Base-by-base conservation (phyloP, 2,888 invertebrate genomes). In the Hydropsyche betteni region DNA sequence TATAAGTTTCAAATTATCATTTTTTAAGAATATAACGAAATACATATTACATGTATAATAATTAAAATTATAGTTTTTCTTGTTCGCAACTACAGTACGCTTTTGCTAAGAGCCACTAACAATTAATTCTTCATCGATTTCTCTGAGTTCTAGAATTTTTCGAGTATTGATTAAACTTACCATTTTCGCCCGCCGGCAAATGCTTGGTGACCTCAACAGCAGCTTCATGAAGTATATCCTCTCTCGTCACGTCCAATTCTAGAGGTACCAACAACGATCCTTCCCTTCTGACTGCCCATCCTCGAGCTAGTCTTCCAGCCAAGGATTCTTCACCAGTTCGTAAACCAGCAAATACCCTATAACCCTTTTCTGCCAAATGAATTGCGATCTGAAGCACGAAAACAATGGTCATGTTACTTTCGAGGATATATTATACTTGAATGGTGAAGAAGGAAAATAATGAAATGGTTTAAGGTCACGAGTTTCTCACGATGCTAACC, bases 101-200 rank as follows among this genome's bases (percentile, higher is more conserved):
- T 24, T 24, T 24, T 24, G 24, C 1, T 24, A 24, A 24, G 24
- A 24, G 24, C 24, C 24, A 24, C 24, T 24, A 2, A 24, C 2
- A 24, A 24, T 24, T 24, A 24, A 24, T 24, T 24, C 24, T 24
- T 12, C 14, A n/a, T 10, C 34, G 44, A 69, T 38, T 38, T 12
- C 4, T 69, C 58, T 71, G n/a, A 61, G 12, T 61, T 61, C 16
- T 61, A 14, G 12, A 76, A 24, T 69, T 44, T 68, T 58, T 7
- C 24, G 24, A 24, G 24, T 24, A 24, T 24, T 24, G 24, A 55
- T 5, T 69, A 55, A 14, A 69, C 70, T 8, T 61, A 91, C 94
- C 94, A 83, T 94, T 93, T 86, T 94, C 93, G 55, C 94, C 93
- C 70, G 93, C 93, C 77, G 94, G 94, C 81, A 94, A 85, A 86